These are phyloP conservation scores for Cecropterus lyciades DNA, from an alignment of 1,140 invertebrate species.

Conservation along the genomic window DNA sequence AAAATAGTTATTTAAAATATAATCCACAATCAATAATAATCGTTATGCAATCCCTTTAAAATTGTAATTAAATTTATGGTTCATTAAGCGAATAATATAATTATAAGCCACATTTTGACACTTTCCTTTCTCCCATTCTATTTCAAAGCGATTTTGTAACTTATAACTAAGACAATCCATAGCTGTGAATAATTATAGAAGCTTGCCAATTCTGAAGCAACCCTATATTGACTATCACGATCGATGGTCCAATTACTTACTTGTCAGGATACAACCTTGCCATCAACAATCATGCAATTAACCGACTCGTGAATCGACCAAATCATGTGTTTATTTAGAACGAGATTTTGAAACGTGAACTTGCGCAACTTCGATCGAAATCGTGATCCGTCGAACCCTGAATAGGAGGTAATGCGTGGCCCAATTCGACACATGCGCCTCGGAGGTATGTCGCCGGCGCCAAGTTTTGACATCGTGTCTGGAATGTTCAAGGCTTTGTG, in stretches of 20 bases:
- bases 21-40: neutral
- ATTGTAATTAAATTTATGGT: neutral
- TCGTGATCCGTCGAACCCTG: conserved; percentile 69
- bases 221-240: conserved; percentile 2
- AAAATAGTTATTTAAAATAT: too few species aligned
- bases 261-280: conserved; percentile 20
- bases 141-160: too few species aligned
- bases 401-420: conserved; percentile 50
- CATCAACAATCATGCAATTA: conserved; percentile 30
- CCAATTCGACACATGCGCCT: conserved; percentile 42
- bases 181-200: neutral
- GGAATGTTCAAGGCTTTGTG: conserved; percentile 19
- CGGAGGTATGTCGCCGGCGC: conserved; percentile 22
- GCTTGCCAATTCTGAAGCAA: conserved; percentile 11
- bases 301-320: conserved; percentile 22
- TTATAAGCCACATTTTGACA: too few species aligned
- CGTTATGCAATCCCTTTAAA: neutral
- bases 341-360: conserved; percentile 30
- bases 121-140: too few species aligned
- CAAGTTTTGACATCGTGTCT: conserved; percentile 28
- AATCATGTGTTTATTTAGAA: conserved; percentile 34
- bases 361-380: conserved; percentile 50
- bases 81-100: too few species aligned
- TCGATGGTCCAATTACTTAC: conserved; percentile 6
- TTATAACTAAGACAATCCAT: too few species aligned